Percentiles rank a stretch among this genome's conserved stretches.
These are phyloP conservation scores for Drosophila mimetica DNA, from an alignment of 2,888 invertebrate genomes.

Conservation along the genomic window DNA sequence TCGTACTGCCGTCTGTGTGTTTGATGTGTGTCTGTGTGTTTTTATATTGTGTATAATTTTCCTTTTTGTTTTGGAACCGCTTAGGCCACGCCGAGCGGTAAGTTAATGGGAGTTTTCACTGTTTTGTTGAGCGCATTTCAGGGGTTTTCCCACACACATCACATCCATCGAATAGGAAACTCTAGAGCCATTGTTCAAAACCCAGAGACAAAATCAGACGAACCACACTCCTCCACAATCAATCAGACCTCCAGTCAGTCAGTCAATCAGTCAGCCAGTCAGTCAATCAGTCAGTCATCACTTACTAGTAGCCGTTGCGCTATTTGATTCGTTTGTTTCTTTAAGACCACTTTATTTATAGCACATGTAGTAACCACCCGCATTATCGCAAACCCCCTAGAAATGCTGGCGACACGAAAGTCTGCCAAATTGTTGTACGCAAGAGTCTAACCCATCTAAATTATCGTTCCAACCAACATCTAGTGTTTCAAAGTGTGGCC, in stretches of 20 bases:
- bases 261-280: neutral
- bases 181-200: neutral
- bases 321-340: conserved; percentile 21
- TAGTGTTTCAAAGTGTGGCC: conserved; percentile 98
- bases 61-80: conserved; percentile 42
- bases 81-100: conserved; percentile 58
- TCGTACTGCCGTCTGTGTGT: conserved; percentile 42
- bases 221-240: conserved; percentile 5
- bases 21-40: conserved; percentile 43
- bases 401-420: conserved; percentile 40
- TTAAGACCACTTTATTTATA: conserved; percentile 26
- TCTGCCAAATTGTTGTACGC: conserved; percentile 82
- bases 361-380: conserved; percentile 30
- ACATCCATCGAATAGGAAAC: neutral
- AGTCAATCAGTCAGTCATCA: conserved; percentile 12
- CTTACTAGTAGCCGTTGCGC: conserved; percentile 4
- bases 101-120: conserved; percentile 48
- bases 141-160: neutral
- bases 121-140: neutral
- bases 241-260: conserved; percentile 7
- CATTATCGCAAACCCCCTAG: conserved; percentile 43
- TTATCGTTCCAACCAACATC: conserved; percentile 83
- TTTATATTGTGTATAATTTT: conserved; percentile 6
- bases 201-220: conserved; percentile 9
- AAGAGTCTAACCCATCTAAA: conserved; percentile 84